Evolutionary conservation across 30 jellyfish, hydroid and myxozoan species (phyloP), one percentile per base, ranked within the genome.

Genomic region (Morbakka virulenta): DNA sequence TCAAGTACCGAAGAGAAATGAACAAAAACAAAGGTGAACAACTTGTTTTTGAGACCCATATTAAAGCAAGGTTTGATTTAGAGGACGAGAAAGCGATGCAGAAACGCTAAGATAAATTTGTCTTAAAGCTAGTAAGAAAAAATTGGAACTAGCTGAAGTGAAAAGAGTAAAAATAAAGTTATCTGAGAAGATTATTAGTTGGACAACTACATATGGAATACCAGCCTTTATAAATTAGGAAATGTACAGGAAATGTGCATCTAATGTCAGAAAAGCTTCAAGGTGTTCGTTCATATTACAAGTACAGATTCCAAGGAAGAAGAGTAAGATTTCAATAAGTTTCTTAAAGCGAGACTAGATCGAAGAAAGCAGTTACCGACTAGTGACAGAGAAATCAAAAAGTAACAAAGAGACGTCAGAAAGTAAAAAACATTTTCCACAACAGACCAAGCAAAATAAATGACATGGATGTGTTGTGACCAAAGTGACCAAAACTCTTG

Each of bases 191-290:
- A 82, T 82, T 17, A 47, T 82, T 32, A 68, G 72, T 25, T 62
- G 71, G 2, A 85, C 93, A 12, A 51, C 36, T 21, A 81, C 69
- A 14, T 64, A 32, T 52, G 86, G 86, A 34, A 70, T 69, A 22
- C 31, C 74, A 4, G 27, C 65, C n/a, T 57, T 12, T 26, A 82
- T 70, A 64, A 64, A 70, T n/a, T 81, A 82, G 62, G 94, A 82
- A 3, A 70, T 82, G 41, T 82, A 62, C 36, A 1, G 91, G 91
- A 20, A 28, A 80, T 53, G 93, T 81, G 50, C 61, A 80, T 11
- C 69, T 81, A 86, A 61, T 69, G 13, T 34, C 72, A 51, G 94
- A 82, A 68, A 82, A 72, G 33, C 76, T 71, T 3, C 79, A 62
- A 1, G 94, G 77, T 0, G 72, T 61, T 27, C 64, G 87, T 2